Base-by-base conservation (phyloP, 2,797 vertebrate species). In the Eupleurogrammus muticus region DNA sequence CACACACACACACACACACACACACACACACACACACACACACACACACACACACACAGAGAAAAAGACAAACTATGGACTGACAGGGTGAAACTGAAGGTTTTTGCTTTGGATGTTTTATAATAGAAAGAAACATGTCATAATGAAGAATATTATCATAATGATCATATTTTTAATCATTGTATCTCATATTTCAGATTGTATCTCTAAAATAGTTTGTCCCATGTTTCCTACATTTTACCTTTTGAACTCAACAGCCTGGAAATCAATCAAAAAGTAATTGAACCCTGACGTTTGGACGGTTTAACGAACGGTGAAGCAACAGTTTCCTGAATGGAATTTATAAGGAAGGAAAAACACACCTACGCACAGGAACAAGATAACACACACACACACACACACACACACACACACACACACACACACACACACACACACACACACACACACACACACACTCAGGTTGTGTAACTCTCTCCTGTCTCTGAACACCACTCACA, bases 401-500 rank as follows among this genome's bases (percentile, higher is more conserved):
- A 56, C 17, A 19, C 36, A 66, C 20, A 58, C 66, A 59, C 68
- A 72, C 60, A 67, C 59, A 73, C 63, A 28, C 75, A 78, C 77
- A 70, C 69, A 70, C 24, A 49, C 49, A 49, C 34, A 5, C 21
- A 5, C 28, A 73, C 74, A 86, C 80, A 84, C 81, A 81, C 68
- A 67, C 71, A 23, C 50, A 56, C 75, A 78, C 77, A 70, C 69
- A 70, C 24, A 49, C 49, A 49, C 34, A 5, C 21, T 75, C 59
- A 38, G 48, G 56, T 87, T 87, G 81, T 81, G 54, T 78, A 85
- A 82, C 59, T 66, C 62, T 82, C 46, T 72, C 82, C 81, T 80
- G 75, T 64, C 49, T 48, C 79, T 52, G 56, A 74, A 70, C 61
- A 67, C 61, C 50, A 61, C 2, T 32, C 9, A 14, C 75, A 32